Evolutionary conservation across 2,888 invertebrate species (phyloP).

Genomic region (Dilophus febrilis): DNA sequence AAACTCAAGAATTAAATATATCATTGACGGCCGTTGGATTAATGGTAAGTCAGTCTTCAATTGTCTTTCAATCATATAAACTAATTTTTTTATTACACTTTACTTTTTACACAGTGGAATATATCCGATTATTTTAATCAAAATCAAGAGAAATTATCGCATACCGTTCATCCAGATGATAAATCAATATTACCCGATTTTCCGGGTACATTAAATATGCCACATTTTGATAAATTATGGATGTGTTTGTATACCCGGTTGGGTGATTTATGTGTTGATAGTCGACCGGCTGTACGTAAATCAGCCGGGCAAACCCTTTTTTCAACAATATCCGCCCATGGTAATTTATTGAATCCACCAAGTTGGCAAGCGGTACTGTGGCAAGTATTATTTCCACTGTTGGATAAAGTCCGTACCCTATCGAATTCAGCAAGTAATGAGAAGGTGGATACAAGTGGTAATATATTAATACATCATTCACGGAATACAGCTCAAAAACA

Average conservation of each 20-base stretch:
- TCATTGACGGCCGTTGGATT: slow-evolving; percentile 91
- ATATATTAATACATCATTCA: slow-evolving; percentile 94
- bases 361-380: slow-evolving; percentile 91
- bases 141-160: slow-evolving; percentile 71
- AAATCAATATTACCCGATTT: slow-evolving; percentile 65
- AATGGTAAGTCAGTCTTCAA: slow-evolving; percentile 45
- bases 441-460: slow-evolving; percentile 72
- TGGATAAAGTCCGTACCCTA: slow-evolving; percentile 70
- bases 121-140: slow-evolving; percentile 95
- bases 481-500: slow-evolving; percentile 97
- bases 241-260: slow-evolving; percentile 84
- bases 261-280: slow-evolving; percentile 83
- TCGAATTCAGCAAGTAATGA: slow-evolving; percentile 48
- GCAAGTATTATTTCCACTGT: slow-evolving; percentile 87
- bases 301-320: slow-evolving; percentile 95
- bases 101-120: slow-evolving; percentile 74
- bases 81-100: slow-evolving; percentile 4
- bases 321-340: slow-evolving; percentile 93
- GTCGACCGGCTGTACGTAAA: slow-evolving; percentile 88
- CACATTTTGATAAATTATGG: slow-evolving; percentile 86
- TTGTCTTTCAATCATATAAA: background rate
- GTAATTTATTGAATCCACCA: slow-evolving; percentile 63
- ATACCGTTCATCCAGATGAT: slow-evolving; percentile 49
- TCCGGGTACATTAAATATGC: slow-evolving; percentile 66
- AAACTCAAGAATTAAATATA: slow-evolving; percentile 92